Evolutionary conservation across 64 coral and sea anemone species (phyloP).

Genomic region (Montipora efflorescens): DNA sequence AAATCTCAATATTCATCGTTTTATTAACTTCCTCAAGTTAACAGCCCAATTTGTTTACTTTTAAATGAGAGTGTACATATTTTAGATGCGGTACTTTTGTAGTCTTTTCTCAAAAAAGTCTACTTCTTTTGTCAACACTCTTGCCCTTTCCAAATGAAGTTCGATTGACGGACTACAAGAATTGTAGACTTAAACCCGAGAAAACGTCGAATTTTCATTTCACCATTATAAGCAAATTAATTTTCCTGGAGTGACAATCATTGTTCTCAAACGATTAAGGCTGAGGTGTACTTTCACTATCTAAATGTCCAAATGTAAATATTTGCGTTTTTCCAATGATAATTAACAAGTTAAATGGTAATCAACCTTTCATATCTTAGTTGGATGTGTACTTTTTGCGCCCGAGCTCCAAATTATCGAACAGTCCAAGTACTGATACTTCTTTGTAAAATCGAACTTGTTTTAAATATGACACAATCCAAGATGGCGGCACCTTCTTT

Average conservation of each 20-base stretch:
- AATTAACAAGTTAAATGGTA: conserved; percentile 49
- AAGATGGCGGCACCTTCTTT: conserved; percentile 2
- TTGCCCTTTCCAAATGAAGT: not conserved
- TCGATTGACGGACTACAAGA: not conserved
- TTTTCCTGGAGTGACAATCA: not conserved
- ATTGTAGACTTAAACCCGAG: not conserved
- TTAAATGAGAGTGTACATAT: not conserved
- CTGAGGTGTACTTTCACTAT: not conserved
- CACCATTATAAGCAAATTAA: conserved; percentile 3
- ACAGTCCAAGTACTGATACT: not conserved
- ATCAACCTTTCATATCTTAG: not conserved
- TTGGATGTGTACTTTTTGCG: not conserved
- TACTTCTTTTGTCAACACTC: not conserved
- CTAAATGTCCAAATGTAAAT: not conserved
- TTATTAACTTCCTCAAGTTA: not conserved
- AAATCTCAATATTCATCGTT: conserved; percentile 33
- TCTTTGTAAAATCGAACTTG: not conserved
- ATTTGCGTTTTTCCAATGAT: conserved; percentile 35
- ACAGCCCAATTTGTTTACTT: not conserved
- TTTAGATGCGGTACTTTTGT: not conserved
- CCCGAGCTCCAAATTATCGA: not conserved
- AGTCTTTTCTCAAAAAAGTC: not conserved
- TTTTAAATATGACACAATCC: conserved; percentile 1
- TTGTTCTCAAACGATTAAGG: not conserved
- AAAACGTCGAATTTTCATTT: not conserved